Evolutionary conservation across 2,113 vertebrate genomes (phyloP).

Genomic region (Maccullochella peelii): DNA sequence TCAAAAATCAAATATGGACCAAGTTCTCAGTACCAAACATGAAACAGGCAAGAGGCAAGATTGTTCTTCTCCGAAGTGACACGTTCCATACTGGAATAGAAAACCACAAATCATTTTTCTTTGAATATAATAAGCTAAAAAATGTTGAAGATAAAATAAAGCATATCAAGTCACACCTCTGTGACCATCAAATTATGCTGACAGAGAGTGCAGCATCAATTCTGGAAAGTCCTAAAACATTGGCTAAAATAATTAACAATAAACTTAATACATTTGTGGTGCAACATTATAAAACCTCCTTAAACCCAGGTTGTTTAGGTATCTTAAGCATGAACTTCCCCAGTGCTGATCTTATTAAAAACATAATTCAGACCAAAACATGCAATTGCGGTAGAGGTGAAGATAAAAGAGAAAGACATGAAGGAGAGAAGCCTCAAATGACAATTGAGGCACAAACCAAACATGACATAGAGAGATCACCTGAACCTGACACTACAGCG

Average conservation of each 20-base stretch:
- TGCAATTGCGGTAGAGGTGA: slow-evolving; percentile 44
- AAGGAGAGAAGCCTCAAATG: background rate
- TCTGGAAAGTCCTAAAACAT: fast-evolving
- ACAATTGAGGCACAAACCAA: background rate
- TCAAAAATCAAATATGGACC: slow-evolving; percentile 53
- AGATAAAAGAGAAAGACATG: background rate
- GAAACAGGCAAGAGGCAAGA: slow-evolving; percentile 65
- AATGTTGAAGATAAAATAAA: slow-evolving; percentile 22
- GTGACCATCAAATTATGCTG: slow-evolving; percentile 48
- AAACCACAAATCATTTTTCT: slow-evolving; percentile 34
- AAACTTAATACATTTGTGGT: slow-evolving; percentile 41
- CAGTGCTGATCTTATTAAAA: slow-evolving; percentile 57
- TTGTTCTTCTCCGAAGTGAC: slow-evolving; percentile 69
- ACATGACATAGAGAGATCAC: background rate
- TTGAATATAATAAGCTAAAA: slow-evolving; percentile 27
- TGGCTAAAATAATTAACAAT: slow-evolving; percentile 54
- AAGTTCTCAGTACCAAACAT: slow-evolving; percentile 39
- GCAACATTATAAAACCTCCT: background rate
- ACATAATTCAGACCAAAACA: slow-evolving; percentile 50
- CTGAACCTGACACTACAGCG: background rate
- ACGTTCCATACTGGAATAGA: slow-evolving; percentile 35
- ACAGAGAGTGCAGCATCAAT: slow-evolving; percentile 8
- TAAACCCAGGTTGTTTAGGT: slow-evolving; percentile 65
- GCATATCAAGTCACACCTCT: slow-evolving; percentile 30
- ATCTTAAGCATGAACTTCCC: slow-evolving; percentile 73